Evolutionary conservation across 2,888 invertebrate species (phyloP).

Genomic region (Nineta flava): DNA sequence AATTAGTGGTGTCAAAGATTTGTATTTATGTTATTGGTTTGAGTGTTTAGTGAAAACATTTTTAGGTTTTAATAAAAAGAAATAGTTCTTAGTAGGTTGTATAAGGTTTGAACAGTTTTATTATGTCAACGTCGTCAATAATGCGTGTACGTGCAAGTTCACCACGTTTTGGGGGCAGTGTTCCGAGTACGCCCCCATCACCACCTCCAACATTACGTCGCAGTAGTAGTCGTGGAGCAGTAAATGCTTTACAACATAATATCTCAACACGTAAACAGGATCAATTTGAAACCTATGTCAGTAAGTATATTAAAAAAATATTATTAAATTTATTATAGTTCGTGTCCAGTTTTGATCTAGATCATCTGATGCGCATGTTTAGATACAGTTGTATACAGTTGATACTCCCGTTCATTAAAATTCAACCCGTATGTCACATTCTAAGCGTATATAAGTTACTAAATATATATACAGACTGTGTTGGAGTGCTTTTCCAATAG

Average conservation of each 20-base stretch:
- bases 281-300: conserved; percentile 35
- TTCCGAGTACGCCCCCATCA: not conserved
- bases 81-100: too few relatives aligned
- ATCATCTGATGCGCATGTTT: not conserved
- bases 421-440: too few relatives aligned
- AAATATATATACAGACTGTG: too few relatives aligned
- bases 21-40: too few relatives aligned
- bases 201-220: conserved; percentile 1
- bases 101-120: too few relatives aligned
- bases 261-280: conserved; percentile 13
- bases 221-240: not conserved
- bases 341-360: not conserved
- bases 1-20: too few relatives aligned
- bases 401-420: too few relatives aligned
- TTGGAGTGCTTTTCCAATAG: too few relatives aligned
- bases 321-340: not conserved
- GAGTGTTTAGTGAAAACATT: too few relatives aligned
- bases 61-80: too few relatives aligned
- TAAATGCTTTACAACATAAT: not conserved
- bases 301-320: conserved; percentile 26
- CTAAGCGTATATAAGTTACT: too few relatives aligned
- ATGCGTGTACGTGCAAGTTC: conserved; percentile 8
- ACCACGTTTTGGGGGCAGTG: not conserved
- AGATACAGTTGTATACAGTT: too few relatives aligned
- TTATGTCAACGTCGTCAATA: conserved; percentile 3